phyloP scores from a whole-genome alignment of 2,888 invertebrate genomes.

The Nemapogon koenigi region DNA sequence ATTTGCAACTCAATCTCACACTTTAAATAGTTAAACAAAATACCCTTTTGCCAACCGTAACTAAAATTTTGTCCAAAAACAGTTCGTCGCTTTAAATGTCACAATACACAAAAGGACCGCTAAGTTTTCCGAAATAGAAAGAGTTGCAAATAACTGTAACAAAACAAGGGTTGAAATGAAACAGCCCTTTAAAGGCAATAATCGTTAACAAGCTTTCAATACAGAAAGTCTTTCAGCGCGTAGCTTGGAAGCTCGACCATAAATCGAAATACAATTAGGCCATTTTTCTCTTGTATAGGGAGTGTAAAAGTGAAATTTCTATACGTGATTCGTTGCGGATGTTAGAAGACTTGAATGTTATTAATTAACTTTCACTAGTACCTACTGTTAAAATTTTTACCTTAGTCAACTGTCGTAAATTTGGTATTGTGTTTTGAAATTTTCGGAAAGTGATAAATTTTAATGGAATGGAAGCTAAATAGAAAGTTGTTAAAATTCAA shows the following conservation, averaged over 20 bases:
- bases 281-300: slow-evolving; percentile 26
- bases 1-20: slow-evolving; percentile 1
- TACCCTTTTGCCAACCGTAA: slow-evolving; percentile 50
- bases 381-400: too few species aligned
- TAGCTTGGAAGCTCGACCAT: slow-evolving; percentile 23
- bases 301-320: slow-evolving; percentile 58
- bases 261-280: slow-evolving; percentile 43
- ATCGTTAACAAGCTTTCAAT: slow-evolving; percentile 23
- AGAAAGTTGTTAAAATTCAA: too few species aligned
- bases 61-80: slow-evolving; percentile 36
- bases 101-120: slow-evolving; percentile 39
- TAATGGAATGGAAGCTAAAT: too few species aligned
- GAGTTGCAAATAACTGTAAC: slow-evolving; percentile 47
- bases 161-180: slow-evolving; percentile 1
- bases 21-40: slow-evolving; percentile 20
- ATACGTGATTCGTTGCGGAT: slow-evolving; percentile 40
- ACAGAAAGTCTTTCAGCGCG: slow-evolving; percentile 23
- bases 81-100: slow-evolving; percentile 25
- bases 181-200: slow-evolving; percentile 20
- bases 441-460: too few species aligned
- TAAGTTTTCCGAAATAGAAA: slow-evolving; percentile 35
- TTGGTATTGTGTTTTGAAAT: too few species aligned
- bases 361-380: slow-evolving; percentile 49
- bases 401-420: too few species aligned
- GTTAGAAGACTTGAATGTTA: slow-evolving; percentile 22